Conservation (phyloP, 2,888 invertebrate species). For the Drosophila anomalata region DNA sequence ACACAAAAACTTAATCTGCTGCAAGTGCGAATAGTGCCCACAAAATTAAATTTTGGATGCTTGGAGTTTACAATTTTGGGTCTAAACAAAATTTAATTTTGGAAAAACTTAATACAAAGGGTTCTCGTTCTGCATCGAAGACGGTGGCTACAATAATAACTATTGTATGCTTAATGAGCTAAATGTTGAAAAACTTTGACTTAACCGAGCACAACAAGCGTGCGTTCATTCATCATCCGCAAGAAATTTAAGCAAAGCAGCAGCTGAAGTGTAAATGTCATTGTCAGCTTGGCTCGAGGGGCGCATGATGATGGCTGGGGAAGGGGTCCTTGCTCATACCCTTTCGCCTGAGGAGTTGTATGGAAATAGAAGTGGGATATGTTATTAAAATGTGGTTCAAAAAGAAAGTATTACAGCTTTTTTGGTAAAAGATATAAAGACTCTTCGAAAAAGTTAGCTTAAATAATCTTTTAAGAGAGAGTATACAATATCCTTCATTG, state of each 20-base stretch:
- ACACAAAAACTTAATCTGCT: slow-evolving; percentile 10
- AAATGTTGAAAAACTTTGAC: slow-evolving; percentile 43
- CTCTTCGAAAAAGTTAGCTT: too few relatives aligned
- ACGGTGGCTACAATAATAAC: slow-evolving; percentile 16
- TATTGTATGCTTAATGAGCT: slow-evolving; percentile 65
- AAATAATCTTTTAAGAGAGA: neutral
- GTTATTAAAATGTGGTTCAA: neutral
- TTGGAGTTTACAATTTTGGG: neutral
- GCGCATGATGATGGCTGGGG: slow-evolving; percentile 3
- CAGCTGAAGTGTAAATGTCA: slow-evolving; percentile 77
- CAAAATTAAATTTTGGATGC: neutral
- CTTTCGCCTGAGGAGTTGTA: neutral
- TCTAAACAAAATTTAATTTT: neutral
- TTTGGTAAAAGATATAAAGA: too few relatives aligned
- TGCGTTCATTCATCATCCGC: slow-evolving; percentile 70
- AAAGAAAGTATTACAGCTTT: neutral
- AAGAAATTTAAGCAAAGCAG: slow-evolving; percentile 61
- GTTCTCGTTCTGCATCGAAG: neutral
- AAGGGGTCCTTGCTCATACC: slow-evolving; percentile 23
- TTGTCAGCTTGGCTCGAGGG: slow-evolving; percentile 56
- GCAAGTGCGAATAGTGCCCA: neutral
- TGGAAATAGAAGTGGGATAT: neutral
- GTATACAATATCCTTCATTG: neutral
- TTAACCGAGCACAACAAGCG: slow-evolving; percentile 43
- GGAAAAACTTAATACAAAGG: neutral